phyloP scores from a whole-genome alignment of 2,888 invertebrate species.

The Oxycera nigricornis region DNA sequence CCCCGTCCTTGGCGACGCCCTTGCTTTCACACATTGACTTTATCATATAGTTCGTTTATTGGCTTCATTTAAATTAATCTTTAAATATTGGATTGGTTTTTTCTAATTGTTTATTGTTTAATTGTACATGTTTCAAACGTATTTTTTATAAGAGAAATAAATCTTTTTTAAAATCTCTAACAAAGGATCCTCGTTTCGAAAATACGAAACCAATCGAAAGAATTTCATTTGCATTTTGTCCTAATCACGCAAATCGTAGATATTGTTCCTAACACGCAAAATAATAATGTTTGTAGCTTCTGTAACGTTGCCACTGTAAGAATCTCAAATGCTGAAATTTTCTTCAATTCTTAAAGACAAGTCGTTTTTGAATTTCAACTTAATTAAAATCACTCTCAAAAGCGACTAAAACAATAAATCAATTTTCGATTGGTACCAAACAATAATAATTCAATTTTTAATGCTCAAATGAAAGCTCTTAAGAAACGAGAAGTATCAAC shows the following conservation, averaged over 20 bases:
- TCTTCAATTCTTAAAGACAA: not conserved
- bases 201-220: no score
- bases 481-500: constrained; percentile 30
- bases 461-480: constrained; percentile 36
- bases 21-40: no score
- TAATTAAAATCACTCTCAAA: not conserved
- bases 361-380: not conserved
- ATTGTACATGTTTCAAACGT: no score
- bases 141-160: no score
- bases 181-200: no score
- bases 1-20: no score
- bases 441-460: not conserved
- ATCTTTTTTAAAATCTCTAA: no score
- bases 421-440: not conserved
- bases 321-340: not conserved
- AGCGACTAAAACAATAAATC: not conserved
- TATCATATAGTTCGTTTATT: no score
- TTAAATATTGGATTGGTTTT: no score
- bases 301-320: not conserved
- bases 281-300: not conserved
- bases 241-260: not conserved
- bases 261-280: not conserved
- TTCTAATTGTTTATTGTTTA: no score
- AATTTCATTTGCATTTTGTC: no score
- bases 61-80: no score